Base-by-base conservation (phyloP, 2,888 invertebrate species). In the Aphidoletes aphidimyza region DNA sequence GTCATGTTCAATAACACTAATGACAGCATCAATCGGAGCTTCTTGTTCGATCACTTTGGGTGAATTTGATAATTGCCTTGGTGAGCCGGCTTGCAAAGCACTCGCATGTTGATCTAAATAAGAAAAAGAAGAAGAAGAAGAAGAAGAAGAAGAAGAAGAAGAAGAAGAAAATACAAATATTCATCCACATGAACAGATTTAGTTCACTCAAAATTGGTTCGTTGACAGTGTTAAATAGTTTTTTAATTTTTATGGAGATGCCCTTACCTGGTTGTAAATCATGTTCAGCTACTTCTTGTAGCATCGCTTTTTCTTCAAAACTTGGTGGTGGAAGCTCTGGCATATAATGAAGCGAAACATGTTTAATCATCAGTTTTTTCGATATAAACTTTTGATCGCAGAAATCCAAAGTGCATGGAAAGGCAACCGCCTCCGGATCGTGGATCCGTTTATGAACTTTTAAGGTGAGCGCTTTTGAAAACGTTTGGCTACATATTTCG, bases 371-470 rank as follows among this genome's bases (percentile, higher is more conserved):
- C 34, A 97, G 90, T 88, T 95, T 96, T 86, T 94, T 94, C 0
- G 97, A 96, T 84, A 97, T 94, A 90, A 96, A 97, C 87, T 93
- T 93, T 87, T 95, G 94, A 9, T 92, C 90, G 88, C 97, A 97
- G 49, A 90, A 91, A 87, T 93, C 93, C 88, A 95, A 94, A 34
- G 91, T 91, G 88, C 97, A 97, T 14, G 91, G 88, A 89, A 96
- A 94, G 0, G 95, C 95, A 86, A 89, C 92, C 86, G 88, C 89
- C 87, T 95, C 94, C 49, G 93, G 92, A 0, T 92, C 90, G 88
- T 97, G 97, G 86, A 95, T 90, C 86, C 97, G 92, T 89, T 94
- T 95, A 89, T 97, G 97, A 11, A 97, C 97, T 89, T 95, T 95
- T 84, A 97, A 90, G 78, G 93, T 93, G 69, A 95, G 94, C 9